A percentile compares a stretch with the other conserved stretches of the same genome.
Evolutionary conservation across 2,888 invertebrate genomes (phyloP).

Genomic region (Caenorhabditis zanzibari): DNA sequence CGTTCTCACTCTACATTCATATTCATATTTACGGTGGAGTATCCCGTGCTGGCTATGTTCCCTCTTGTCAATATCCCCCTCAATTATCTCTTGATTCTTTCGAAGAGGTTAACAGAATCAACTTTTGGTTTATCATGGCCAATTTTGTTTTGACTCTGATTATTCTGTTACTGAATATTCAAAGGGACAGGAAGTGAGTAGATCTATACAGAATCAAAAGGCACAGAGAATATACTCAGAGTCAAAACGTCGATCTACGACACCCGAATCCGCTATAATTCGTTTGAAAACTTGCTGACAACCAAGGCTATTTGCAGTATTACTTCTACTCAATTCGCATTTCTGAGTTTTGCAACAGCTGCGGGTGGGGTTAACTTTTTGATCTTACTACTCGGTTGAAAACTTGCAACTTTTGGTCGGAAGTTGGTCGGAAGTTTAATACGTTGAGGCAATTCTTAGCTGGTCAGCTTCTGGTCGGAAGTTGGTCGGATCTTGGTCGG

Average conservation of each 20-base stretch:
- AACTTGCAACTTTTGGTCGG: no score
- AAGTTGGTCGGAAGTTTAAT: no score
- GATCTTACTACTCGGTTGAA: no score
- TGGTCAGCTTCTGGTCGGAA: no score
- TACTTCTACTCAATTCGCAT: conserved; percentile 50
- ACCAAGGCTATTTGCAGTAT: conserved; percentile 56
- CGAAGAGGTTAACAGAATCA: conserved; percentile 30
- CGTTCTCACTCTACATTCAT: conserved; percentile 14
- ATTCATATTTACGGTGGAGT: conserved; percentile 1
- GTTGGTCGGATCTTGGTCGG: no score
- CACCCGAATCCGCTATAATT: conserved; percentile 43
- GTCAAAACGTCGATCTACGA: conserved; percentile 31
- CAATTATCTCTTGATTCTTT: conserved; percentile 32
- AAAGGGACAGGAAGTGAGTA: conserved; percentile 13
- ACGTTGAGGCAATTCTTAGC: no score
- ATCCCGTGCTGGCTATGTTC: conserved; percentile 35
- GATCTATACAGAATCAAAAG: neutral
- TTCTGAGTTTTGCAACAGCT: conserved; percentile 32
- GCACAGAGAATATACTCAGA: conserved; percentile 10
- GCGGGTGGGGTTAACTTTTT: conserved; percentile 16
- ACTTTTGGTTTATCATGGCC: conserved; percentile 31
- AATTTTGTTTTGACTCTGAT: conserved; percentile 25
- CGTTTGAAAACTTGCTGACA: conserved; percentile 53
- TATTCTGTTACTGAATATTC: conserved; percentile 36
- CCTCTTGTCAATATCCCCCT: conserved; percentile 41